Percentiles rank a stretch among this genome's conserved stretches.
Evolutionary conservation across 2,888 invertebrate genomes (phyloP).

Genomic region (Fragum sueziense): DNA sequence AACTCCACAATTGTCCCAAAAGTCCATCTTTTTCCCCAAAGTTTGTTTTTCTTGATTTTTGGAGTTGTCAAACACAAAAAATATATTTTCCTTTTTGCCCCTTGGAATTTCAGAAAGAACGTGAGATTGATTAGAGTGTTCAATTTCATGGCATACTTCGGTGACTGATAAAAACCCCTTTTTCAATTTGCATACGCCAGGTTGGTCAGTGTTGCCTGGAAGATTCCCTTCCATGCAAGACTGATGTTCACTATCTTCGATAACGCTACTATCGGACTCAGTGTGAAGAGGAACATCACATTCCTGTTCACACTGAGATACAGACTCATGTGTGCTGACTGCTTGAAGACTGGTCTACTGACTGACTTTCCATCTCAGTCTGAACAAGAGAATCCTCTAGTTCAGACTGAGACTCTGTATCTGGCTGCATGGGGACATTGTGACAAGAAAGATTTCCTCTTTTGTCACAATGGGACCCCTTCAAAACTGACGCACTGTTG

Average conservation of each 20-base stretch:
- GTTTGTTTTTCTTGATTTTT: neutral
- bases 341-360: neutral
- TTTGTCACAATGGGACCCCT: too few species aligned
- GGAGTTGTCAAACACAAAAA: constrained; percentile 8
- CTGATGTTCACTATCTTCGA: neutral
- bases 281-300: neutral
- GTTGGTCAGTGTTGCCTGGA: too few species aligned
- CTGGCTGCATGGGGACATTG: neutral
- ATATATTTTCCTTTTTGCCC: constrained; percentile 4
- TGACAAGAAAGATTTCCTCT: too few species aligned
- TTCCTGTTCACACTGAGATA: too few species aligned
- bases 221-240: too few species aligned
- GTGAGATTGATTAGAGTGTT: neutral
- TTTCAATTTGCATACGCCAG: too few species aligned
- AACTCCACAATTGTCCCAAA: constrained; percentile 20
- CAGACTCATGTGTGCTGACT: neutral
- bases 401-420: neutral
- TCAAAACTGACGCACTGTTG: too few species aligned
- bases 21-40: neutral
- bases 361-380: neutral
- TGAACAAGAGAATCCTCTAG: neutral
- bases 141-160: neutral
- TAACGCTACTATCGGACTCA: neutral
- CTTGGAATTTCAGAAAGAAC: constrained; percentile 4
- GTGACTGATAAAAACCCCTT: too few species aligned